A percentile compares a stretch with the other conserved stretches of the same genome.
These are phyloP conservation scores for Xenops minutus DNA, from an alignment of 2,797 vertebrate genomes.

Conservation along the genomic window DNA sequence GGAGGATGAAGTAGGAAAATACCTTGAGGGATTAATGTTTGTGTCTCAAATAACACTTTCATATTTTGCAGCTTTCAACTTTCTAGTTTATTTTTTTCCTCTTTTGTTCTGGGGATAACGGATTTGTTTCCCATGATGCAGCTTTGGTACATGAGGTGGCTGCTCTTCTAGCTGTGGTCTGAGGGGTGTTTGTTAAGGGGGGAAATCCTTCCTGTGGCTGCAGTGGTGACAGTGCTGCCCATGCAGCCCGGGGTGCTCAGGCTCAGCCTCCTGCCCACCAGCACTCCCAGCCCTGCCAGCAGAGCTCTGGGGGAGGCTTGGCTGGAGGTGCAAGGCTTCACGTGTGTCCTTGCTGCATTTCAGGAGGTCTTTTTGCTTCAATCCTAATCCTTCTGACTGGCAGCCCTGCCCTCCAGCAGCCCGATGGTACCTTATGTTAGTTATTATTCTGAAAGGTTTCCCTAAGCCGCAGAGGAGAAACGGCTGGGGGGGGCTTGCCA, in stretches of 20 bases:
- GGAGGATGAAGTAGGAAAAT: constrained; percentile 20
- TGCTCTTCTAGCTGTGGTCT: neutral
- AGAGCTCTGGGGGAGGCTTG: neutral
- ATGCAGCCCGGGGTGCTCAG: rapidly evolving
- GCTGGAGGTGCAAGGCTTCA: neutral
- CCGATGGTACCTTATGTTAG: neutral
- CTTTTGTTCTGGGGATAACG: neutral
- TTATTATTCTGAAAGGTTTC: neutral
- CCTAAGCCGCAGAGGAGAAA: neutral
- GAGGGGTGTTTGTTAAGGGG: neutral
- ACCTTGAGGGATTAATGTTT: constrained; percentile 42
- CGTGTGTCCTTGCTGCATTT: neutral
- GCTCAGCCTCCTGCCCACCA: neutral
- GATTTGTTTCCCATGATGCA: neutral
- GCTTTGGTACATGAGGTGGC: neutral
- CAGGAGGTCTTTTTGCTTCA: neutral
- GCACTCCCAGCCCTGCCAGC: neutral
- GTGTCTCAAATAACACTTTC: constrained; percentile 8
- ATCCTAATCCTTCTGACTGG: neutral
- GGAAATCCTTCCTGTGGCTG: neutral
- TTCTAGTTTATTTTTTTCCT: neutral
- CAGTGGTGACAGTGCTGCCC: neutral
- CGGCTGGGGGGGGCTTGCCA: neutral
- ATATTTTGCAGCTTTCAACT: constrained; percentile 25
- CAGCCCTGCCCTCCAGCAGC: neutral